These are phyloP conservation scores for Drosophila pectinifera DNA, from an alignment of 1,140 invertebrate genomes.

Conservation along the genomic window DNA sequence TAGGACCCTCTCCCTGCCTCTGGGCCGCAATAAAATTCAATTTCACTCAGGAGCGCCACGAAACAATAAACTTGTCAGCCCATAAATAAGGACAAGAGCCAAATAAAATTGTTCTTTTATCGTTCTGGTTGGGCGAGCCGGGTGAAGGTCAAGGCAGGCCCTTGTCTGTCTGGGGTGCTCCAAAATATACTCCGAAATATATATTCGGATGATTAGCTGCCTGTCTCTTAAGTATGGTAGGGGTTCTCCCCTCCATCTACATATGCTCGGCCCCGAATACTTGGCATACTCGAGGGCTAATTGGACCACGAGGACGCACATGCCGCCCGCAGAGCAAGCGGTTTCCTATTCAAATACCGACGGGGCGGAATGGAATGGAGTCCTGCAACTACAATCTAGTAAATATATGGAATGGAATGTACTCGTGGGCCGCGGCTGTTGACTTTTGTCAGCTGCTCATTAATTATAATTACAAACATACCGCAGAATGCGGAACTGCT, in stretches of 20 bases:
- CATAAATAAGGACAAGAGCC: constrained; percentile 51
- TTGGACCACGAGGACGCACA: constrained; percentile 48
- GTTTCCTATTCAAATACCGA: constrained; percentile 36
- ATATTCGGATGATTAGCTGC: constrained; percentile 26
- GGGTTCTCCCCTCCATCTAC: constrained; percentile 2
- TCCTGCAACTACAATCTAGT: constrained; percentile 18
- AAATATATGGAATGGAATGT: neutral
- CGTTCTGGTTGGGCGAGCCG: neutral
- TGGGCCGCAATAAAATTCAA: constrained; percentile 54
- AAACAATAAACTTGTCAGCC: constrained; percentile 32
- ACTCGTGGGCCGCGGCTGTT: constrained; percentile 19
- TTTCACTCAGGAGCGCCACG: constrained; percentile 22
- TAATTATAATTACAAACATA: constrained; percentile 77
- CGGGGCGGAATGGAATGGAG: neutral
- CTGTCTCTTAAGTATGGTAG: constrained; percentile 21
- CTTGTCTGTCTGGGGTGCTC: constrained; percentile 22
- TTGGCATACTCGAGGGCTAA: constrained; percentile 43
- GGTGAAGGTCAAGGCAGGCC: constrained; percentile 7
- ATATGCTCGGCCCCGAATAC: constrained; percentile 9
- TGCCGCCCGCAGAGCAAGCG: constrained; percentile 25
- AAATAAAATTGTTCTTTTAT: constrained; percentile 22
- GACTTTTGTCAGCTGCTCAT: constrained; percentile 61
- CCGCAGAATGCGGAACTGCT: constrained; percentile 42
- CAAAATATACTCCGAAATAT: constrained; percentile 29
- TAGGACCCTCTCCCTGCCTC: neutral